Evolutionary conservation across 2,797 vertebrate species (phyloP), one percentile per base, ranked within the genome.

Genomic region (Acestrorhynchus altus): DNA sequence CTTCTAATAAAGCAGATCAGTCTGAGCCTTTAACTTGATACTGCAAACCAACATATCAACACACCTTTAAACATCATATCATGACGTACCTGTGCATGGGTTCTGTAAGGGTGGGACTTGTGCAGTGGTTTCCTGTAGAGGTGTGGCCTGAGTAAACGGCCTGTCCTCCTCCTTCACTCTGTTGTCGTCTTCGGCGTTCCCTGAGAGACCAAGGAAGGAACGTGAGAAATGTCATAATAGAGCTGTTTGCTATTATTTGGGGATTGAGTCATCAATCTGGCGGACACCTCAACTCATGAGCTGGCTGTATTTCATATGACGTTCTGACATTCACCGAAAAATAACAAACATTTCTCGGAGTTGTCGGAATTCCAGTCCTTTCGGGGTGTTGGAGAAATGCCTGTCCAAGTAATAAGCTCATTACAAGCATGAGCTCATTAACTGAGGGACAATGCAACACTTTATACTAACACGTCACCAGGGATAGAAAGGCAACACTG

Each of bases 161-260:
- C 56, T 16, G 70, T 89, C 81, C 39, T 87, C 85, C 61, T 89
- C 89, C 67, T 56, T 76, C 44, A 92, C 76, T 74, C 84, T 77
- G 83, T 91, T 92, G 82, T 92, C 89, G 20, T 91, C 89, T 8
- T 85, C 85, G n/a, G 83, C 83, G 70, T 80, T 90, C 78, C 84
- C 92, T 93, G 81, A 65, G 75, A 61, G 39, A 75, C 4, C 4
- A 8, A 42, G 61, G 72, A 74, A 77, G 1, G 4, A 63, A 31
- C 40, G 22, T 69, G 12, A 2, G 22, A 18, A 39, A 61, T n/a
- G 18, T 54, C 26, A 31, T n/a, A 31, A 76, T 4, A 59, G 51
- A 35, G 22, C 75, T 69, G 60, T 63, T 15, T 15, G 16, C 20
- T 60, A 18, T 35, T 8, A 26, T 44, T 15, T 39, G 44, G 13